Conservation (phyloP, 2,797 vertebrate species). For the Petrocephalus sullivani region DNA sequence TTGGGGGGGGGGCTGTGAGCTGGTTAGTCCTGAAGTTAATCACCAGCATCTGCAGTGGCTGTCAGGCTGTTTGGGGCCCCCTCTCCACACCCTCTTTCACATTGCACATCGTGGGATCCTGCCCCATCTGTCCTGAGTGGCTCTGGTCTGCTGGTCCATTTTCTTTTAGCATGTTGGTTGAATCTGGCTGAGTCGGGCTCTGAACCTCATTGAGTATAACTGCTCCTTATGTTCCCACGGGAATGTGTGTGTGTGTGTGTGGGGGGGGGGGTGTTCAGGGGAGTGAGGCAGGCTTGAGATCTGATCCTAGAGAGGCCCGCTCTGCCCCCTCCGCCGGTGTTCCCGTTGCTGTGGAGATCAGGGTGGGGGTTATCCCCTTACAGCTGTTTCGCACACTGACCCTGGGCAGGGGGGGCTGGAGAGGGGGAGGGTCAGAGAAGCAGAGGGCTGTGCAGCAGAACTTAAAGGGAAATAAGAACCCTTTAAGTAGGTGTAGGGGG, state of each 20-base stretch:
- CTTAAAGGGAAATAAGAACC: slow-evolving; percentile 15
- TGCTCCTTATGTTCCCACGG: slow-evolving; percentile 1
- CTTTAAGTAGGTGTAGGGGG: background rate
- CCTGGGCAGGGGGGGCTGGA: background rate
- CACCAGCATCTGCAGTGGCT: background rate
- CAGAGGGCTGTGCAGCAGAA: background rate
- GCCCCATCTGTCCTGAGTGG: background rate
- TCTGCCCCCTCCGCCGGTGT: background rate
- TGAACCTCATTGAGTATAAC: background rate
- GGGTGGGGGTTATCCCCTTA: background rate
- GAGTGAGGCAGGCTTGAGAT: background rate
- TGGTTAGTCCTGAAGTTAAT: background rate
- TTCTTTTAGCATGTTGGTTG: background rate
- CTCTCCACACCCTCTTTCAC: background rate
- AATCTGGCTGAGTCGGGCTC: background rate
- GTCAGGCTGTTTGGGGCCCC: background rate
- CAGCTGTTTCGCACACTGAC: slow-evolving; percentile 18
- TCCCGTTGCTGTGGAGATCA: background rate
- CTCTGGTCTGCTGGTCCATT: background rate
- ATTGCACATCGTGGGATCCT: background rate
- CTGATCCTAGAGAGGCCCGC: background rate
- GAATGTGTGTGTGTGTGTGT: background rate
- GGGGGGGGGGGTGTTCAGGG: background rate
- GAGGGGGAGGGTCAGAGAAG: background rate
- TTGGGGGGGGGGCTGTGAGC: background rate